Evolutionary conservation across 2,113 vertebrate species (phyloP).

Genomic region (Neotragus moschatus): DNA sequence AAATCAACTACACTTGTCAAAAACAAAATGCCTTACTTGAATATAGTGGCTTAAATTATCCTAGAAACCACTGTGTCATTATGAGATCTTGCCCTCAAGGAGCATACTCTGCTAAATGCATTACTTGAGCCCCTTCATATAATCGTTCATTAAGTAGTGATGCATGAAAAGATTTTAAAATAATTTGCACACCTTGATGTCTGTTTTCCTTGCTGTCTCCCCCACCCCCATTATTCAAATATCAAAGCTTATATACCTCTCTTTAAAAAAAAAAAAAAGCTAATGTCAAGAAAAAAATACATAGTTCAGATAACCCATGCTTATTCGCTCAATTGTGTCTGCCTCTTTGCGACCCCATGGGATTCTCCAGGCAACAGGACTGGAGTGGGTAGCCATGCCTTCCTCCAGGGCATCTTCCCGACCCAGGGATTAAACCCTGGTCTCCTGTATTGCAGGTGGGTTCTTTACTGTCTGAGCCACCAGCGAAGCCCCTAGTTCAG

Average conservation of each 20-base stretch:
- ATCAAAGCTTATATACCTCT: neutral
- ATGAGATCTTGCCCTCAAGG: neutral
- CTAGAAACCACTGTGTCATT: neutral
- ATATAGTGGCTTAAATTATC: neutral
- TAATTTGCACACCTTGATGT: neutral
- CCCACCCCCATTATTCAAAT: neutral
- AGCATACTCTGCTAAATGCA: neutral
- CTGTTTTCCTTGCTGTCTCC: neutral
- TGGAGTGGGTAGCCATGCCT: neutral
- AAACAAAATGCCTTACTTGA: neutral
- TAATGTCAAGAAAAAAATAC: neutral
- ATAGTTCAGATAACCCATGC: neutral
- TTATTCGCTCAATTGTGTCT: neutral
- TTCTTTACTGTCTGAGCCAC: neutral
- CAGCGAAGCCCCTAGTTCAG: neutral
- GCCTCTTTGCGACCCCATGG: neutral
- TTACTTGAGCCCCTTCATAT: neutral
- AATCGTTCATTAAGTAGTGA: neutral
- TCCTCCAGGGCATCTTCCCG: neutral
- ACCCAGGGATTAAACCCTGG: neutral
- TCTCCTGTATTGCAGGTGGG: neutral
- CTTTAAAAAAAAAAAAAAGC: neutral
- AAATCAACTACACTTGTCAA: neutral
- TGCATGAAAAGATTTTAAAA: neutral
- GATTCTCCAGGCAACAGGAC: neutral